A percentile compares a stretch with the other conserved stretches of the same genome.
Conservation (phyloP, 2,888 invertebrate genomes). For the Zaprionus lineosus region DNA sequence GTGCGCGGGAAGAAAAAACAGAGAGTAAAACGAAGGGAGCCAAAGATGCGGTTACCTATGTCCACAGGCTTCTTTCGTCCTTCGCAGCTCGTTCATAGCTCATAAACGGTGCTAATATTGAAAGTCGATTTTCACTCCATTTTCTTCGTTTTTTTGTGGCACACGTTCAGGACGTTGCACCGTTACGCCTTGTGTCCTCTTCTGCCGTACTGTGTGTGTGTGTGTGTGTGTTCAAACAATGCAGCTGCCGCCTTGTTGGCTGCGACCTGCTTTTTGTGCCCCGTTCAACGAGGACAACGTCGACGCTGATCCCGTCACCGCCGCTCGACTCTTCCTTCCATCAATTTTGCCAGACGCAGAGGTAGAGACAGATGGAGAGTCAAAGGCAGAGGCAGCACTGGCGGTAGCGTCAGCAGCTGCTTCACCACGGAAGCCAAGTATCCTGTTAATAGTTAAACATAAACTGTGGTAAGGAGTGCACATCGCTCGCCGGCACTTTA, state of each 20-base stretch:
- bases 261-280: slow-evolving; percentile 68
- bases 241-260: slow-evolving; percentile 45
- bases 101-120: slow-evolving; percentile 77
- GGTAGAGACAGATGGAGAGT: too few relatives aligned
- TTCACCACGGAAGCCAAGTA: slow-evolving; percentile 70
- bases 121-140: slow-evolving; percentile 74
- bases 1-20: background rate
- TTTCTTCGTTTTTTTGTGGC: slow-evolving; percentile 23
- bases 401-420: slow-evolving; percentile 55
- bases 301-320: background rate
- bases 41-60: background rate
- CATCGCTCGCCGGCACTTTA: slow-evolving; percentile 49
- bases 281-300: slow-evolving; percentile 8
- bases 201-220: background rate
- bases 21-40: background rate
- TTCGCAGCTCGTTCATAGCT: slow-evolving; percentile 71
- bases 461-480: slow-evolving; percentile 73
- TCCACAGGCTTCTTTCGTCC: background rate
- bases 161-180: slow-evolving; percentile 66
- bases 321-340: too few relatives aligned
- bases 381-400: too few relatives aligned
- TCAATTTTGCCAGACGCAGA: too few relatives aligned
- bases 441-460: slow-evolving; percentile 79
- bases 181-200: slow-evolving; percentile 22
- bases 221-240: slow-evolving; percentile 42